Evolutionary conservation across 2,113 vertebrate species (phyloP).

Genomic region (Poicephalus gulielmi): DNA sequence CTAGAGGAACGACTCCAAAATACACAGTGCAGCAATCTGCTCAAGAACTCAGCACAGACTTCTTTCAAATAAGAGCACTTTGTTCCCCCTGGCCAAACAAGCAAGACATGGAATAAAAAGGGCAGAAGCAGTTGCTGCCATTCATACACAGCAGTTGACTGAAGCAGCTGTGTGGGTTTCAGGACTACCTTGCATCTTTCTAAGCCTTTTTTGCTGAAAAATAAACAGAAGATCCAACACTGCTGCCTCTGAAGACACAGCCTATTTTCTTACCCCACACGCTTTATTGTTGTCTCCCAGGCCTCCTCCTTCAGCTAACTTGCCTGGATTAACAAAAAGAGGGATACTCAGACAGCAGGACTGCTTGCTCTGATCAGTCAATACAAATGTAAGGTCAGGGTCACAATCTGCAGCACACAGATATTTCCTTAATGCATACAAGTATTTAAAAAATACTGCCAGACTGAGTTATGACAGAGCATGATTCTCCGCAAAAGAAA

Average conservation of each 20-base stretch:
- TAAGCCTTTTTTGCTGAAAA: background rate
- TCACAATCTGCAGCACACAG: background rate
- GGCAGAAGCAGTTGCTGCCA: background rate
- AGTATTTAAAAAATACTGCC: background rate
- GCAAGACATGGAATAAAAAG: conserved; percentile 1
- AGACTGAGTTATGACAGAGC: background rate
- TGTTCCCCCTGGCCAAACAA: background rate
- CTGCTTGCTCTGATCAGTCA: background rate
- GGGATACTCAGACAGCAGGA: background rate
- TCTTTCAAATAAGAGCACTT: conserved; percentile 27
- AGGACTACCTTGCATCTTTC: background rate
- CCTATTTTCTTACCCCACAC: background rate
- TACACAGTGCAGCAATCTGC: conserved; percentile 3
- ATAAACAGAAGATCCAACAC: conserved; percentile 22
- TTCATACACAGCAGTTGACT: background rate
- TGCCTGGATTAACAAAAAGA: background rate
- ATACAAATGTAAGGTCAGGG: background rate
- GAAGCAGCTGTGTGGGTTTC: background rate
- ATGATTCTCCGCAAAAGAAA: background rate
- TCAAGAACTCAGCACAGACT: background rate
- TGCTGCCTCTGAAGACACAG: background rate
- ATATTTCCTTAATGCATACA: background rate
- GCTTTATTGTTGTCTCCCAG: background rate
- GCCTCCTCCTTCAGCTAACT: background rate
- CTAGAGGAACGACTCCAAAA: conserved; percentile 49